Evolutionary conservation across 2,797 vertebrate genomes (phyloP).

Genomic region (Gadopsis marmoratus): DNA sequence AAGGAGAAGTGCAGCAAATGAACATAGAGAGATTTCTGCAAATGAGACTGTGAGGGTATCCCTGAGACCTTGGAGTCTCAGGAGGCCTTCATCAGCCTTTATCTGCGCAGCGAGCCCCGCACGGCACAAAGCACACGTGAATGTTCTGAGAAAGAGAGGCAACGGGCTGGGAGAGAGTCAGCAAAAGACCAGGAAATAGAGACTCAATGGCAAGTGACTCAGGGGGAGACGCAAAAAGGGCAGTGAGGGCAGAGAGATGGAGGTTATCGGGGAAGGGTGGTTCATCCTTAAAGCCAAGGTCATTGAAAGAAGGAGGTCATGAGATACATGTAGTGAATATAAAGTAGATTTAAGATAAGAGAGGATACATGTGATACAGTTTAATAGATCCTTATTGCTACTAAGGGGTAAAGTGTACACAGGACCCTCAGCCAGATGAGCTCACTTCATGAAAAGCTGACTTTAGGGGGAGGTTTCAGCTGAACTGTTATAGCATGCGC

Average conservation of each 20-base stretch:
- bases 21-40: conserved; percentile 43
- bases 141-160: conserved; percentile 59
- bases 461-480: conserved; percentile 39
- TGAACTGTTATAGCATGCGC: not conserved
- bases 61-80: conserved; percentile 52
- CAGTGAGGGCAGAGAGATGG: conserved; percentile 26
- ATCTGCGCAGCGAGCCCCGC: conserved; percentile 50
- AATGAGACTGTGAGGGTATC: conserved; percentile 49
- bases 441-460: conserved; percentile 44
- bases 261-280: conserved; percentile 28
- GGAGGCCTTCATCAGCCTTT: conserved; percentile 70
- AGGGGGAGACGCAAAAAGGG: conserved; percentile 22
- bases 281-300: conserved; percentile 64
- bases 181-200: conserved; percentile 24
- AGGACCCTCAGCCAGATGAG: conserved; percentile 28
- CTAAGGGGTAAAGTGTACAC: not conserved
- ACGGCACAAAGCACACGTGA: conserved; percentile 69
- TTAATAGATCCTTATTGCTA: conserved; percentile 26
- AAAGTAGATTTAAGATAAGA: conserved; percentile 44
- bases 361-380: conserved; percentile 20
- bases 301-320: conserved; percentile 41
- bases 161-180: conserved; percentile 41
- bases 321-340: conserved; percentile 34
- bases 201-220: not conserved
- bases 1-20: conserved; percentile 50